These are phyloP conservation scores for Sebastes cheni DNA, from an alignment of 2,797 vertebrate genomes.

Conservation along the genomic window DNA sequence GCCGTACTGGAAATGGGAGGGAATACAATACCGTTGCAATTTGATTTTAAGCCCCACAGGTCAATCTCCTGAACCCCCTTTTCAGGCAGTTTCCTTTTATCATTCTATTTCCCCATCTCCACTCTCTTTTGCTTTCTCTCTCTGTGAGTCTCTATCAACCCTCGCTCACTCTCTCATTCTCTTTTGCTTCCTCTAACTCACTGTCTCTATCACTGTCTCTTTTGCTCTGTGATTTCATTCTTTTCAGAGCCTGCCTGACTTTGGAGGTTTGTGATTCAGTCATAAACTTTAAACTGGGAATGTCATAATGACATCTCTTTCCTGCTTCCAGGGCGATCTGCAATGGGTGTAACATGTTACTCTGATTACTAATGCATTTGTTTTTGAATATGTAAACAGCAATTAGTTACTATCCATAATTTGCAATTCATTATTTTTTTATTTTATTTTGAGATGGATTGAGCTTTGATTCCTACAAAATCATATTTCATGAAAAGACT, in stretches of 20 bases:
- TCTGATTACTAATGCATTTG: neutral
- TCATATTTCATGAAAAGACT: neutral
- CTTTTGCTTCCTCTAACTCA: slow-evolving; percentile 14
- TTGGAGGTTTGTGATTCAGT: slow-evolving; percentile 33
- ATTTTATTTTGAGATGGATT: neutral
- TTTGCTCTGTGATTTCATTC: slow-evolving; percentile 37
- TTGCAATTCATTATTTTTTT: neutral
- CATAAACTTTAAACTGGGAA: slow-evolving; percentile 8
- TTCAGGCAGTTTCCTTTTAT: slow-evolving; percentile 72
- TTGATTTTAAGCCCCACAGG: slow-evolving; percentile 85
- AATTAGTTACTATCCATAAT: neutral
- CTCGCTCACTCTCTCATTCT: slow-evolving; percentile 19
- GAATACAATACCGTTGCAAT: slow-evolving; percentile 85
- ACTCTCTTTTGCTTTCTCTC: slow-evolving; percentile 46
- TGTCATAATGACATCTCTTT: slow-evolving; percentile 14
- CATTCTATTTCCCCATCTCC: slow-evolving; percentile 49
- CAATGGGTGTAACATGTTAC: neutral
- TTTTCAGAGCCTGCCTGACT: neutral
- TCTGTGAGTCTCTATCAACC: slow-evolving; percentile 18
- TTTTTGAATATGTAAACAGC: neutral
- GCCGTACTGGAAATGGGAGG: slow-evolving; percentile 82
- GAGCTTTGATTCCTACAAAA: neutral
- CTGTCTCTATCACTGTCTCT: slow-evolving; percentile 33
- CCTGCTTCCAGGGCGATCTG: neutral
- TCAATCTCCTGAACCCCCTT: slow-evolving; percentile 83